Evolutionary conservation across 2,888 invertebrate genomes (phyloP), one percentile per base, ranked within the genome.

Genomic region (Pyrocoelia pectoralis): DNA sequence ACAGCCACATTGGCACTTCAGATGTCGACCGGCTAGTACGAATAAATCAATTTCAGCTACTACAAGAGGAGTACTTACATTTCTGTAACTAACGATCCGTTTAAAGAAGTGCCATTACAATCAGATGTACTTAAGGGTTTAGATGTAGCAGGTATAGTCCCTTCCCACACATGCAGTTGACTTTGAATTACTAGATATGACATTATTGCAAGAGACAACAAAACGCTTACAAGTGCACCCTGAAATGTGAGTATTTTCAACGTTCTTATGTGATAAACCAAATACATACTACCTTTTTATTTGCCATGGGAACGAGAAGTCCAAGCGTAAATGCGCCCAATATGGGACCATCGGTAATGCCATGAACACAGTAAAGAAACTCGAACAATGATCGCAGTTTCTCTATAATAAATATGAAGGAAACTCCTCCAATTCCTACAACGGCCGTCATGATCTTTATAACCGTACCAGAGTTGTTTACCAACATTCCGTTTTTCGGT

Each of bases 241-340:
- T 46, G 15, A 9, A 55, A 55, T 24, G 6, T 6, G 6, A 24
- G 24, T 13, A 9, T 28, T n/a, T 14, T 10, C 12, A 18, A 40
- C 12, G 17, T 1, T 41, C 9, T 15, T 18, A 2, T 40, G 18
- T 13, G 9, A n/a, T 10, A 8, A 24, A 10, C 9, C 6, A 13
- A 8, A 2, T 18, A 12, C n/a, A n/a, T n/a, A n/a, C n/a, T 24
- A 86, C 86, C 83, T 84, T 84, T 71, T 85, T 83, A 67, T 87
- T 88, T 0, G 85, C 86, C 72, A 86, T 86, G 0, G 89, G 88
- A 61, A 88, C 84, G 24, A 89, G 83, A 72, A 90, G 87, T 8
- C 89, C 90, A 40, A 89, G 76, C 84, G 71, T 90, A 90, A 0
- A 90, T 0, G 89, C 79, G 0, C 89, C 89, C 2, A 90, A 80